phyloP scores from a whole-genome alignment of 2,113 vertebrate species.

The Grammomys dolichurus region DNA sequence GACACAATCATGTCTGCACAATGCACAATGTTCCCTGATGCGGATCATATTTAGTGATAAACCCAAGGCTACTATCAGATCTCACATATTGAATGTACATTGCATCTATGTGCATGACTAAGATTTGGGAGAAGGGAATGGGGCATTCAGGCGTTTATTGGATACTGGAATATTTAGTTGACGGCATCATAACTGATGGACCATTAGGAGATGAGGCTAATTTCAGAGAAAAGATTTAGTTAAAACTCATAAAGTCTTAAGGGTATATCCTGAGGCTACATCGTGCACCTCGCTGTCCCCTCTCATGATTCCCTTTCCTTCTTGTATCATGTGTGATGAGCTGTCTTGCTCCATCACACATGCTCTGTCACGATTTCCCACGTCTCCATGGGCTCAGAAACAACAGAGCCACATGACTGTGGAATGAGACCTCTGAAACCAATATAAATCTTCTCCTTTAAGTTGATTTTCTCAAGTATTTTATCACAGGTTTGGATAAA shows the following conservation, averaged over 20 bases:
- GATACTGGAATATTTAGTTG: not conserved
- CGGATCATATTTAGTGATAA: not conserved
- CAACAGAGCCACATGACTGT: not conserved
- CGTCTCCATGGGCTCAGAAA: not conserved
- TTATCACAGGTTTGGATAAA: not conserved
- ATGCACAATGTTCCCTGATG: not conserved
- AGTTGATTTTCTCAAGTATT: not conserved
- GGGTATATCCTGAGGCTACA: too few species aligned
- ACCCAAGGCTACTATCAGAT: not conserved
- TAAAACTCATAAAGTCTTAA: not conserved
- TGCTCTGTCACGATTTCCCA: too few species aligned
- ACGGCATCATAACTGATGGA: not conserved
- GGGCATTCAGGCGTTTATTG: not conserved
- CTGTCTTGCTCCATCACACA: not conserved
- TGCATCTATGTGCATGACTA: not conserved
- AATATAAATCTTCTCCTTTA: not conserved
- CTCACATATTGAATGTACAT: not conserved
- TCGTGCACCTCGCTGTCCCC: rapidly evolving
- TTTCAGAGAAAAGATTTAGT: not conserved
- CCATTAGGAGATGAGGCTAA: not conserved
- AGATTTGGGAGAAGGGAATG: not conserved
- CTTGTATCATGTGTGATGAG: too few species aligned
- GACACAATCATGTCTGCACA: not conserved
- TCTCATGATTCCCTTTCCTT: not conserved
- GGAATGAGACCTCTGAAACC: not conserved